Conservation (phyloP, 2,797 vertebrate genomes). For the Ptychobarbus kaznakovi region DNA sequence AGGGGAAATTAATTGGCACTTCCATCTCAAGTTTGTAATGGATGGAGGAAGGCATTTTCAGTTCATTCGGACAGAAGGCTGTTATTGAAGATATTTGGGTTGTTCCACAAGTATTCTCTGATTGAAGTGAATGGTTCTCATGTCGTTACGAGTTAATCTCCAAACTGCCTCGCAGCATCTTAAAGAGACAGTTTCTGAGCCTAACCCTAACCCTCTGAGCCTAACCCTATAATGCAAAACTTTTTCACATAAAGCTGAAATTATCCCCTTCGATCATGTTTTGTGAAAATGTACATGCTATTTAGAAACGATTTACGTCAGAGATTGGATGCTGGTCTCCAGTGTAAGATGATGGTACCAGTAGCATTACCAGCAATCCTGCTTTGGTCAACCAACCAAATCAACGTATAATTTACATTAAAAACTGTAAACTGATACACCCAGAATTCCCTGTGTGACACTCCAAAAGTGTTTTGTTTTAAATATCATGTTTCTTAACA, state of each 20-base stretch:
- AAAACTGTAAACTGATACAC: background rate
- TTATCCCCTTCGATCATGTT: background rate
- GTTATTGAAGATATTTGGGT: slow-evolving; percentile 28
- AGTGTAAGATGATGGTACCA: background rate
- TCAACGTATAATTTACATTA: background rate
- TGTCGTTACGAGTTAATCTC: background rate
- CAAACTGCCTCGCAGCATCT: background rate
- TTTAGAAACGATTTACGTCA: background rate
- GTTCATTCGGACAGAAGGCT: slow-evolving; percentile 2
- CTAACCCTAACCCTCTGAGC: too few relatives aligned
- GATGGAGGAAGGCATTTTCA: background rate
- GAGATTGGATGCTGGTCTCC: background rate
- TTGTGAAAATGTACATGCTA: background rate
- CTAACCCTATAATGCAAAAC: background rate
- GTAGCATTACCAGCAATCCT: background rate
- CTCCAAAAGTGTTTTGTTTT: background rate
- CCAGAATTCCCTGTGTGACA: background rate
- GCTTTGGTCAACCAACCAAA: background rate
- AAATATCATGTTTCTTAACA: background rate
- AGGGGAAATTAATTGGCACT: slow-evolving; percentile 50
- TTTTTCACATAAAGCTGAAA: background rate
- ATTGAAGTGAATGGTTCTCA: slow-evolving; percentile 21
- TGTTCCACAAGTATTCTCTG: slow-evolving; percentile 15
- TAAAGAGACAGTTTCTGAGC: background rate
- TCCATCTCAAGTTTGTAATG: slow-evolving; percentile 42